Conservation (phyloP, 2,888 invertebrate genomes). For the Chaitophorus viminalis region DNA sequence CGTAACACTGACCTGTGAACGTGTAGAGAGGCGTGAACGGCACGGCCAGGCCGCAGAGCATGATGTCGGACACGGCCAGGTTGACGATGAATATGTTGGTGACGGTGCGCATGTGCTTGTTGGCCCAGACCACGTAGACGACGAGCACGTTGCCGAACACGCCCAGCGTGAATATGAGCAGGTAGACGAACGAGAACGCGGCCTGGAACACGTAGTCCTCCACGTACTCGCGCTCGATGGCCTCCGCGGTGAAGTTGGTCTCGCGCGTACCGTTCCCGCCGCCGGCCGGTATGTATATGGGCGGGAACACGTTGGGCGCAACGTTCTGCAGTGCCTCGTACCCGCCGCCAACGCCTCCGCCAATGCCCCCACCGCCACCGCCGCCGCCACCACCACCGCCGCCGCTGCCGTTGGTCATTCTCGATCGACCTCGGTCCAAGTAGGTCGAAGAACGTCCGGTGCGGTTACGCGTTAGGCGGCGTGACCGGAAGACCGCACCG, state of each 20-base stretch:
- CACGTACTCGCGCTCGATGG: constrained; percentile 62
- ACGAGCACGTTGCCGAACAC: constrained; percentile 90
- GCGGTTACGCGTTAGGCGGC: too few relatives aligned
- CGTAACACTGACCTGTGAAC: constrained; percentile 85
- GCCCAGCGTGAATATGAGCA: constrained; percentile 83
- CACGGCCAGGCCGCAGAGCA: constrained; percentile 91
- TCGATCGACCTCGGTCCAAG: not conserved
- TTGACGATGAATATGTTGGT: constrained; percentile 98
- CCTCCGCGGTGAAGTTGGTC: constrained; percentile 11
- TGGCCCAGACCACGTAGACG: constrained; percentile 91
- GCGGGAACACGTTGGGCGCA: constrained; percentile 46
- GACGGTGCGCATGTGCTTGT: constrained; percentile 96
- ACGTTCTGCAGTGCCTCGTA: constrained; percentile 56
- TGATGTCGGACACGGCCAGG: constrained; percentile 92
- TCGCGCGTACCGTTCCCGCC: not conserved
- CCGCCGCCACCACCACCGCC: not conserved
- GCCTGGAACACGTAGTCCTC: constrained; percentile 71
- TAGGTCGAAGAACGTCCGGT: too few relatives aligned
- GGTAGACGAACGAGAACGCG: constrained; percentile 80
- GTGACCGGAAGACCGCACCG: too few relatives aligned
- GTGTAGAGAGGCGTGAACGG: constrained; percentile 97
- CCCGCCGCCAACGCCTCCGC: constrained; percentile 4
- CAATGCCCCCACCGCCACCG: not conserved
- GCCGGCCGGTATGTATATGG: constrained; percentile 28
- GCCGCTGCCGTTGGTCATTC: not conserved